These are phyloP conservation scores for Agrotis segetum DNA, from an alignment of 2,888 invertebrate genomes.

Conservation along the genomic window DNA sequence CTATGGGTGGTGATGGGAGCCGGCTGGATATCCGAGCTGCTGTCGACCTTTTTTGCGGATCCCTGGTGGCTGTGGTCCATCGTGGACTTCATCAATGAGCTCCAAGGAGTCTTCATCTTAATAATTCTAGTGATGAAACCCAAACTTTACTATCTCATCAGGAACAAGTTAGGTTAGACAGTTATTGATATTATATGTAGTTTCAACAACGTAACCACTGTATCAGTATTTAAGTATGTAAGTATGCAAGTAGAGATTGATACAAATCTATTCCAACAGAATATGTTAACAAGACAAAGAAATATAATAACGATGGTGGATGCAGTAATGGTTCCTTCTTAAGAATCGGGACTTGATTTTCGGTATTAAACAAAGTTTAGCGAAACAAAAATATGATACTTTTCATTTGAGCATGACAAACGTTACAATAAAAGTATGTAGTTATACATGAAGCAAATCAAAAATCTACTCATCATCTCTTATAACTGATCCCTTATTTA, in stretches of 20 bases:
- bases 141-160: conserved; percentile 91
- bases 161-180: conserved; percentile 89
- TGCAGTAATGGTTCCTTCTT: too few relatives aligned
- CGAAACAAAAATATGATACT: too few relatives aligned
- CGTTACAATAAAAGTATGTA: too few relatives aligned
- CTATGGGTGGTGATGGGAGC: conserved; percentile 95
- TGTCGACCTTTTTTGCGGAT: conserved; percentile 90
- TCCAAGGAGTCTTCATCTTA: conserved; percentile 94
- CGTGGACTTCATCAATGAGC: conserved; percentile 92
- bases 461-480: too few relatives aligned
- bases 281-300: conserved; percentile 11
- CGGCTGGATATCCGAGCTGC: conserved; percentile 93
- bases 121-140: conserved; percentile 93
- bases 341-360: too few relatives aligned
- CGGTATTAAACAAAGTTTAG: too few relatives aligned
- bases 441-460: too few relatives aligned
- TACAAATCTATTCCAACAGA: not conserved
- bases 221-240: not conserved
- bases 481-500: too few relatives aligned
- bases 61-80: conserved; percentile 89
- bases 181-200: conserved; percentile 1
- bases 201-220: conserved; percentile 1
- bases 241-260: conserved; percentile 2
- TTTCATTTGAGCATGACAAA: too few relatives aligned
- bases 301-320: conserved; percentile 24